Base-by-base conservation (phyloP, 2,113 vertebrate genomes). In the Xiphorhynchus elegans region DNA sequence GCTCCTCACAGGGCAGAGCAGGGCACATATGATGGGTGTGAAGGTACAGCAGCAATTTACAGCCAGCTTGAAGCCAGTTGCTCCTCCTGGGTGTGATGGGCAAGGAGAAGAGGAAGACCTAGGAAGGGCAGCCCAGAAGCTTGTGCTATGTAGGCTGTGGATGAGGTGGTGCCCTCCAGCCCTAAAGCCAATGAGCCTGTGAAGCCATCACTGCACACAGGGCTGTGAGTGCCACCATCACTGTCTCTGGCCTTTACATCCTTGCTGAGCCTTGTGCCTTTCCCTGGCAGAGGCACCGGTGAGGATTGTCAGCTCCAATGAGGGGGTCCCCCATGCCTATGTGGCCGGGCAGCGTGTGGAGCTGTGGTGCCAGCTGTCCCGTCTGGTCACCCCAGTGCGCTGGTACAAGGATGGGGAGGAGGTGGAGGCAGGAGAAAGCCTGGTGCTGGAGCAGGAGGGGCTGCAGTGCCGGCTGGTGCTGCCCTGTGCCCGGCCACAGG, bases 381-480 rank as follows among this genome's bases (percentile, higher is more conserved):
- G 96, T 35, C 96, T 93, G 1, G 98, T 96, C 0, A 98, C 98
- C 19, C 55, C 76, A 0, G 99, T 99, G 52, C 97, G 4, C 50
- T 99, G 99, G 99, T 99, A 99, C 97, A 98, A 99, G 81, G 98
- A 99, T 0, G 99, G 99, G 17, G 98, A 99, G 11, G 98, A 99
- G 92, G 98, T 99, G 66, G 98, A 99, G 86, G 98, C 92, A 35
- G 97, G 96, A 0, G 95, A 98, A 66, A 97, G 94, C 55, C 87
- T 99, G n/a, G 91, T 98, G 47, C 96, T 99, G 28, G 98, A 99
- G 91, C 97, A 97, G 7, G 98, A 99, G 20, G 99, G 99, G 7
- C 96, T 96, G 12, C 98, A 96, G 87, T 98, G 97, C 95, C 97
- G 97, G 67, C 98, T 99, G 59, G 97, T 99, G 79, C 98, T 99